Evolutionary conservation across 2,888 invertebrate species (phyloP), one percentile per base, ranked within the genome.

Genomic region (Miltochrista miniata): DNA sequence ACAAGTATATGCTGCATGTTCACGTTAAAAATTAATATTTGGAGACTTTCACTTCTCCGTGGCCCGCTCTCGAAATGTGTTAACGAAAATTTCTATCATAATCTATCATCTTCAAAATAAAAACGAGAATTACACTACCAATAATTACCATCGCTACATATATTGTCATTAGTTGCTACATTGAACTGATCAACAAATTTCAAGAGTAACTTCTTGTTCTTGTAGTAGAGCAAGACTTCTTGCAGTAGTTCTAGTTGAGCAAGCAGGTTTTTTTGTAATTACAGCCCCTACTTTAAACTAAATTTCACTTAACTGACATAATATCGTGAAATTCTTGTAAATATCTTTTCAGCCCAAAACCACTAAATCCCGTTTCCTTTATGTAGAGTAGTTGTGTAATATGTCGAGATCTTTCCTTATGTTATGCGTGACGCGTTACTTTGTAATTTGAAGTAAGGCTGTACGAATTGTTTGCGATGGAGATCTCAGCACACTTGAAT

Each of bases 31-130:
- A 82, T 72, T 73, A 81, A 77, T 76, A 74, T 78, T 70, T 65
- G 73, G 70, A 70, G 76, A 83, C 89, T 89, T 90, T 89, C 89
- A 85, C 89, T 87, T 81, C 62, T 61, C 66, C 67, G 72, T 73
- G 74, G 76, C 72, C 73, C 59, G 67, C 65, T 64, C 68, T 66
- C 76, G 68, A 85, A 82, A 83, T 76, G 69, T 71, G 72, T 79
- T 68, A 74, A 79, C 50, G 51, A 58, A 61, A 48, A 56, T 61
- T 59, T 58, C 57, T 58, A 56, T 64, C 51, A 64, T 57, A 24
- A 55, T 57, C 53, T 61, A 54, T 49, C 35, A 54, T 43, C 39
- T 42, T 53, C 43, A 50, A 50, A 51, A 54, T 48, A 42, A 56
- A 46, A 45, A 36, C 57, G 54, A 50, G 50, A 59, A 48, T n/a